These are phyloP conservation scores for Parapsyche elsis DNA, from an alignment of 1,140 invertebrate species.

Conservation along the genomic window DNA sequence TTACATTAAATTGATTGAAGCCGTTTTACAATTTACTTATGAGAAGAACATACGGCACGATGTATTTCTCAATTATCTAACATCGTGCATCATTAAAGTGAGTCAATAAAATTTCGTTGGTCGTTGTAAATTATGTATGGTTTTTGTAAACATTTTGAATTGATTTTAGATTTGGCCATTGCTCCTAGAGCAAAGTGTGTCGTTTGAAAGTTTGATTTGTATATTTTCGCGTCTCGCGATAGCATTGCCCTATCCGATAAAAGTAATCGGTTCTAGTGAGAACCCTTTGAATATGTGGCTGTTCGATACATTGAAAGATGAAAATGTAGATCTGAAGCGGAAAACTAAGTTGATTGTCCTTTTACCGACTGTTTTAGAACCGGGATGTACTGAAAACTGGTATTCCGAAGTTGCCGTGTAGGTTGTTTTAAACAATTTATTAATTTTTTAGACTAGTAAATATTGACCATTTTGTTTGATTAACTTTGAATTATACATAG, in stretches of 20 bases:
- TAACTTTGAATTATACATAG: background rate
- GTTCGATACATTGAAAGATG: background rate
- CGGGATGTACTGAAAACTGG: constrained; percentile 22
- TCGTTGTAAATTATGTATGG: background rate
- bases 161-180: constrained; percentile 46
- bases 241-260: constrained; percentile 34
- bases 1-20: background rate
- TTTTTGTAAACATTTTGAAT: constrained; percentile 1
- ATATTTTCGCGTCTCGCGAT: constrained; percentile 42
- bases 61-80: constrained; percentile 2
- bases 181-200: constrained; percentile 12
- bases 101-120: constrained; percentile 9
- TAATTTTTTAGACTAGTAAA: background rate
- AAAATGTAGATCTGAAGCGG: background rate
- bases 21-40: constrained; percentile 27
- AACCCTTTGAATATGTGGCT: constrained; percentile 29
- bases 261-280: constrained; percentile 3
- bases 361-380: constrained; percentile 14
- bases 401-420: constrained; percentile 6
- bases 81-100: background rate
- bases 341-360: constrained; percentile 31
- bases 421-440: background rate
- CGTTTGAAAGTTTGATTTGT: constrained; percentile 27
- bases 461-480: no score
- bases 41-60: constrained; percentile 11